Evolutionary conservation across 2,113 vertebrate species (phyloP).

Genomic region (Chaetodon trifascialis): DNA sequence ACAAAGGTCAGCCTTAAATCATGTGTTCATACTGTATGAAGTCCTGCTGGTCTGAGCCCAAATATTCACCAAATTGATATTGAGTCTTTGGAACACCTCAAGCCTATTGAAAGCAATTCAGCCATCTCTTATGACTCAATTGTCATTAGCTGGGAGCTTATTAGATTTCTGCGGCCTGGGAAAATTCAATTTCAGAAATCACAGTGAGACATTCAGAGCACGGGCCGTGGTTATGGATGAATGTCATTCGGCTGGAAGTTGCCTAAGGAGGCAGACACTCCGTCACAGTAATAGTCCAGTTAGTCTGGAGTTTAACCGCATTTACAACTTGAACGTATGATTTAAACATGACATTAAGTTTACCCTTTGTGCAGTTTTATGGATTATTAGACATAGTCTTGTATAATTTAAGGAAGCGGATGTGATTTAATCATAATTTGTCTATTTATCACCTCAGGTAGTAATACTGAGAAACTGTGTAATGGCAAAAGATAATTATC

Average conservation of each 20-base stretch:
- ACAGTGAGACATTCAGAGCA: slow-evolving; percentile 26
- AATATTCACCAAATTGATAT: slow-evolving; percentile 39
- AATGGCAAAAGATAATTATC: not conserved
- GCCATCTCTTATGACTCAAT: slow-evolving; percentile 37
- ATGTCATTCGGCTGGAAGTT: slow-evolving; percentile 26
- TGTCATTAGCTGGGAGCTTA: slow-evolving; percentile 51
- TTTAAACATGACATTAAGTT: slow-evolving; percentile 11
- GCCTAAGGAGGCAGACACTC: slow-evolving; percentile 16
- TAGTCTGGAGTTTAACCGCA: not conserved
- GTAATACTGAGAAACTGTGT: not conserved
- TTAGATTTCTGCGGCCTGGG: slow-evolving; percentile 50
- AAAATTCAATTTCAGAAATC: slow-evolving; percentile 64
- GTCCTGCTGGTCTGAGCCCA: slow-evolving; percentile 14
- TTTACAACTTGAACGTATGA: not conserved
- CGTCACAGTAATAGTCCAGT: not conserved
- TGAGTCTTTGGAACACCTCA: slow-evolving; percentile 45
- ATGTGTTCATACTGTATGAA: slow-evolving; percentile 4
- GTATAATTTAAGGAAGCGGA: not conserved
- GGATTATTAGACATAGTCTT: not conserved
- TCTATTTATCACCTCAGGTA: slow-evolving; percentile 1
- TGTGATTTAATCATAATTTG: not conserved
- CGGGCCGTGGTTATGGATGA: slow-evolving; percentile 31
- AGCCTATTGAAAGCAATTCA: slow-evolving; percentile 43
- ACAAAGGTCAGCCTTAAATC: slow-evolving; percentile 6
- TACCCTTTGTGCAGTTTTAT: not conserved